Conservation (phyloP, 1,140 invertebrate species). For the Reticulitermes speratus region DNA sequence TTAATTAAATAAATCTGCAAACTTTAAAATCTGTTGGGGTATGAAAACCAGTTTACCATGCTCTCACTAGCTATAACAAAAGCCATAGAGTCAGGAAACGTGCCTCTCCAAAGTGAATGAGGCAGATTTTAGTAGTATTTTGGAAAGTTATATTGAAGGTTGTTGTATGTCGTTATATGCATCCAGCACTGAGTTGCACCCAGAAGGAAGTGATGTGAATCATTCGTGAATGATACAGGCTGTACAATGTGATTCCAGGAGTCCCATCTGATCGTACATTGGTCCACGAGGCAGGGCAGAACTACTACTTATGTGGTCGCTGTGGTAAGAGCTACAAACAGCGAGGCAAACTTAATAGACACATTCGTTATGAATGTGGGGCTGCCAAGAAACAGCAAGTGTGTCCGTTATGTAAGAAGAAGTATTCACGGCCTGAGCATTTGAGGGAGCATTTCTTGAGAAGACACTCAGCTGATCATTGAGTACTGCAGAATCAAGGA, state of each 20-base stretch:
- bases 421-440: slow-evolving; percentile 22
- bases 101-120: too few species aligned
- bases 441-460: slow-evolving; percentile 13
- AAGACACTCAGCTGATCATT: background rate
- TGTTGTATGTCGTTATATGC: too few species aligned
- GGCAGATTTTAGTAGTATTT: too few species aligned
- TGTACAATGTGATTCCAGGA: slow-evolving; percentile 3
- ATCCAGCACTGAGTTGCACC: background rate
- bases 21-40: too few species aligned
- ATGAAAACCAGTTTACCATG: too few species aligned
- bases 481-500: background rate
- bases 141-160: too few species aligned
- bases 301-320: slow-evolving; percentile 47
- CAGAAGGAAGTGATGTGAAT: background rate
- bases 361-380: slow-evolving; percentile 57
- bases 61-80: too few species aligned
- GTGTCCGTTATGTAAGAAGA: slow-evolving; percentile 22
- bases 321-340: slow-evolving; percentile 62
- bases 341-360: slow-evolving; percentile 51
- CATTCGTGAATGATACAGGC: background rate
- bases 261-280: background rate
- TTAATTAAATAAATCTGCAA: too few species aligned
- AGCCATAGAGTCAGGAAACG: too few species aligned
- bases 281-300: background rate
- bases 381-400: slow-evolving; percentile 26